Evolutionary conservation across 2,797 vertebrate species (phyloP), one percentile per base, ranked within the genome.

Genomic region (Rhinella marina): DNA sequence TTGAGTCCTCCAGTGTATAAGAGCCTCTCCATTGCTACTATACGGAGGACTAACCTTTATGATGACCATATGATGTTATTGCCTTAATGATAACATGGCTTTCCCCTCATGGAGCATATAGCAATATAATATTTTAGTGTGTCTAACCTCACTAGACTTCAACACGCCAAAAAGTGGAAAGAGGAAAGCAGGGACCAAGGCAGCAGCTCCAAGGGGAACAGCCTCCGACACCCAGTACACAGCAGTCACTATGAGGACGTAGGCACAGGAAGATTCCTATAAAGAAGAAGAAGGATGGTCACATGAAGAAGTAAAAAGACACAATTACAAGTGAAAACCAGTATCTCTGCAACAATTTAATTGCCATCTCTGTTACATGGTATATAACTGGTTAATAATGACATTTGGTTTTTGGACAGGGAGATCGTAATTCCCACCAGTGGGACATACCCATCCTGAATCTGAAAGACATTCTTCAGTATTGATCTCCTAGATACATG

Each of bases 181-280:
- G 7, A 99, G 96, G 92, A 99, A 99, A 66, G 98, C 98, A 0
- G 98, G 98, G 21, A 99, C 97, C 86, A 99, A 93, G 12, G 98
- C 98, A 17, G 98, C 98, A 19, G 98, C 98, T 57, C 98, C 98
- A 0, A 99, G 94, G 0, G 98, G 98, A 75, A 99, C 98, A 0
- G 97, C 98, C 93, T 99, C 98, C 0, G 97, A 99, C 75, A 99
- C 97, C 98, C 98, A 99, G 92, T 97, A 99, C 32, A 98, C 94
- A 0, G 98, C 98, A 0, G 98, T 99, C 91, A 99, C 98, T 0
- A 98, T 95, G 91, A 99, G 91, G 92, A 99, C 98, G 0, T 99
- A 99, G 0, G 98, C 98, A 79, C 98, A 99, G 0, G 97, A 96
- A 0, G 98, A 96, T 91, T 99, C 98, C 97, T 99, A 92, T 54